Evolutionary conservation across 2,113 vertebrate species (phyloP).

Genomic region (Daubentonia madagascariensis): DNA sequence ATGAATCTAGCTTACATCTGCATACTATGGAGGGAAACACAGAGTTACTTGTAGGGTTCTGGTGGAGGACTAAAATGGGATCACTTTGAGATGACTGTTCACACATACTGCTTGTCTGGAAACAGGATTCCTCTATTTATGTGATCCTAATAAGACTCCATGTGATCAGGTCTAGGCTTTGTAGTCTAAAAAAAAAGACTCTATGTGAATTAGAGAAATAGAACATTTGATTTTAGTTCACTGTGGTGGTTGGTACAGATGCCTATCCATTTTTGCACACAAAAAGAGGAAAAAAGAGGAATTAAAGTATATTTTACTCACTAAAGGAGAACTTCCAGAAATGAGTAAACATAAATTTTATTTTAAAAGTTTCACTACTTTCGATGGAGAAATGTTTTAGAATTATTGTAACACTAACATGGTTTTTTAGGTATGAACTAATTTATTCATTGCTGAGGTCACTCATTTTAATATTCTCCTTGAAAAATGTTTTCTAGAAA

Average conservation of each 20-base stretch:
- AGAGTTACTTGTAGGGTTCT: background rate
- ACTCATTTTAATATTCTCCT: background rate
- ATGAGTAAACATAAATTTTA: background rate
- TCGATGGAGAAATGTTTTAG: background rate
- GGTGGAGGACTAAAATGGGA: background rate
- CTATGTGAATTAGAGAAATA: background rate
- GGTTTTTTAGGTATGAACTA: background rate
- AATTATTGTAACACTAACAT: background rate
- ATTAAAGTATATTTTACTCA: background rate
- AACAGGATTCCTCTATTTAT: background rate
- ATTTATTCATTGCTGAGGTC: background rate
- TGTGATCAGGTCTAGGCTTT: too few relatives aligned
- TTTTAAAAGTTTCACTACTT: background rate
- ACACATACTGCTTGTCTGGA: background rate
- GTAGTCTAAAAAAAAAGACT: too few relatives aligned
- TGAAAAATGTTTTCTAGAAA: conserved; percentile 38
- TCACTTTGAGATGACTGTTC: background rate
- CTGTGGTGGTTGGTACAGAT: background rate
- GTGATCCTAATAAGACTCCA: background rate
- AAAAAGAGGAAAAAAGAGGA: background rate
- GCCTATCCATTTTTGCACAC: background rate
- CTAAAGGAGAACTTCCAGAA: background rate
- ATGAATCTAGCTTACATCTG: background rate
- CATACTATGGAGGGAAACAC: background rate
- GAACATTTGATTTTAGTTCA: conserved; percentile 11